Conservation (phyloP, 2,797 vertebrate species). For the Buphagus erythrorhynchus region DNA sequence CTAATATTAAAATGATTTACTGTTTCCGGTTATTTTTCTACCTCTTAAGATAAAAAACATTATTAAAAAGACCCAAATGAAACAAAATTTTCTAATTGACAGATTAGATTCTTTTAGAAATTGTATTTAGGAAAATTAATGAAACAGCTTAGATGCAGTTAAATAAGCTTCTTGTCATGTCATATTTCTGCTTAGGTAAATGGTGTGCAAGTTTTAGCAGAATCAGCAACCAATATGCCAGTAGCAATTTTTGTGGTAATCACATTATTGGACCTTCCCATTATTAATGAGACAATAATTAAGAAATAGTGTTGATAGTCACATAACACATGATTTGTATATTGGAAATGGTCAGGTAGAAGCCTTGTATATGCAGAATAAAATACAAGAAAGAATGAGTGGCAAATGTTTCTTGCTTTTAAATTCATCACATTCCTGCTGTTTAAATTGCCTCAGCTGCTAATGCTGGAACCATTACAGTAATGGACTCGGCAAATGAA, state of each 20-base stretch:
- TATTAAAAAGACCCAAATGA: not conserved
- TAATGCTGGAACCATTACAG: constrained; percentile 96
- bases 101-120: constrained; percentile 2
- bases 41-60: not conserved
- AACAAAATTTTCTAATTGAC: not conserved
- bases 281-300: constrained; percentile 93
- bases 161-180: constrained; percentile 86
- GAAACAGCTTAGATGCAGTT: constrained; percentile 59
- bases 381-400: constrained; percentile 55
- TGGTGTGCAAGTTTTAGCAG: constrained; percentile 82
- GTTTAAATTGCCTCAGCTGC: constrained; percentile 90
- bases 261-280: constrained; percentile 78
- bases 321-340: constrained; percentile 80
- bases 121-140: constrained; percentile 77
- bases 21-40: not conserved
- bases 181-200: constrained; percentile 83
- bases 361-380: constrained; percentile 50
- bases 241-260: constrained; percentile 81
- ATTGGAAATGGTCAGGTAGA: constrained; percentile 53
- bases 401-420: constrained; percentile 71
- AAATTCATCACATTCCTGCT: constrained; percentile 77
- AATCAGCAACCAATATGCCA: constrained; percentile 86
- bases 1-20: not conserved
- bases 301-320: constrained; percentile 86
- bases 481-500: constrained; percentile 98